Conservation (phyloP, 2,888 invertebrate genomes). For the Onchidella celtica region DNA sequence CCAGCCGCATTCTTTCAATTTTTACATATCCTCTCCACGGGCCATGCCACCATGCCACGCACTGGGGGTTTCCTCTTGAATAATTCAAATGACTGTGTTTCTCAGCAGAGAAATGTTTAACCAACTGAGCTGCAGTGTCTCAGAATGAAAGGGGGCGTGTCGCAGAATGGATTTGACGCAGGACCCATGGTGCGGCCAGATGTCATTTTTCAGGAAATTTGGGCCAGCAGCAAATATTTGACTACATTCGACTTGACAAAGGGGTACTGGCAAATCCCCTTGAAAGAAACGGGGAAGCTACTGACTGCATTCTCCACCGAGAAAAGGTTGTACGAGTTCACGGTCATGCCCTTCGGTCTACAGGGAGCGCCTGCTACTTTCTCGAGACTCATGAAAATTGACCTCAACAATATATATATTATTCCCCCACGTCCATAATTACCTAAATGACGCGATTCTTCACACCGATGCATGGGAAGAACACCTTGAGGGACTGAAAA, state of each 20-base stretch:
- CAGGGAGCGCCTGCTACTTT: conserved; percentile 33
- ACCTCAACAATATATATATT: background rate
- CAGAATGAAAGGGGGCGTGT: too few relatives aligned
- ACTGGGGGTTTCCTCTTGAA: too few relatives aligned
- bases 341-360: conserved; percentile 40
- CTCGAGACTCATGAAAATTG: conserved; percentile 37
- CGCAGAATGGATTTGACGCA: conserved; percentile 59
- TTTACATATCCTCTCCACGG: too few relatives aligned
- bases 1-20: too few relatives aligned
- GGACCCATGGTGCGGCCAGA: conserved; percentile 60
- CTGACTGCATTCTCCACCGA: conserved; percentile 26
- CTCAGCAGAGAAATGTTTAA: too few relatives aligned
- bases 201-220: conserved; percentile 55
- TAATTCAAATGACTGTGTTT: too few relatives aligned
- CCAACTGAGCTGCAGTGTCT: too few relatives aligned
- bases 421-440: conserved; percentile 12
- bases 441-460: conserved; percentile 33
- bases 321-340: conserved; percentile 24
- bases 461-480: background rate
- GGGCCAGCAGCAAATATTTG: conserved; percentile 50
- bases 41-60: too few relatives aligned
- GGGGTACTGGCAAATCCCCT: conserved; percentile 47
- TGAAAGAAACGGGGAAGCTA: background rate
- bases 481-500: background rate
- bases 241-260: conserved; percentile 39